These are phyloP conservation scores for Hydractinia echinata DNA, from an alignment of 30 jellyfish, hydroid and myxozoan species.

Conservation along the genomic window DNA sequence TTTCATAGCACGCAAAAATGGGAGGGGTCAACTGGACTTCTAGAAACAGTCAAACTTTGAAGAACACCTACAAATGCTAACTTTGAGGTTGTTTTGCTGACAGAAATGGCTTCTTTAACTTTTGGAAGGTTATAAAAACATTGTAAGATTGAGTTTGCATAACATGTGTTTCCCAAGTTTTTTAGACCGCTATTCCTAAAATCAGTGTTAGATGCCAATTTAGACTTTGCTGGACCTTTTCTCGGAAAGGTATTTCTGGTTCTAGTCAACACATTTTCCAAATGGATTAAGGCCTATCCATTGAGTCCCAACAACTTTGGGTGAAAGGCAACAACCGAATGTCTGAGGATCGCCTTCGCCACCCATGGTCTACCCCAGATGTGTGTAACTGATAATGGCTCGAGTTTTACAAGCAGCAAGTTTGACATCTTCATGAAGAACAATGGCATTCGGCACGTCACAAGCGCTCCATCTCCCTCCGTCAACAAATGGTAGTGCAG, in stretches of 20 bases:
- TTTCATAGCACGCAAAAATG: no score
- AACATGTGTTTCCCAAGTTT: no score
- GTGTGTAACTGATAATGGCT: neutral
- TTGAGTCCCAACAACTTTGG: neutral
- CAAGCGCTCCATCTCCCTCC: conserved; percentile 30
- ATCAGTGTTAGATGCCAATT: no score
- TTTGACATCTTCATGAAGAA: conserved; percentile 6
- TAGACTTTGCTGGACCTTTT: conserved; percentile 36
- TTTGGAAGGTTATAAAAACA: no score
- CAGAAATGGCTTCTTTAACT: no score
- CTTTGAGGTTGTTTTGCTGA: no score
- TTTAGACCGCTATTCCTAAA: no score
- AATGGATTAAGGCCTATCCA: conserved; percentile 38
- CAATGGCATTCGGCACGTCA: conserved; percentile 6
- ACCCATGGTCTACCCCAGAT: conserved; percentile 28
- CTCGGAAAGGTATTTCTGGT: conserved; percentile 29
- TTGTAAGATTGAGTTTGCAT: no score
- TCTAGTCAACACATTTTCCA: conserved; percentile 38
- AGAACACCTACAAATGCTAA: no score
- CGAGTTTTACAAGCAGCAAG: neutral
- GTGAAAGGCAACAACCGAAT: neutral
- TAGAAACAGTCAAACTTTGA: no score
- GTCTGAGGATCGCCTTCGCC: conserved; percentile 5
- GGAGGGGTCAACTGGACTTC: no score
- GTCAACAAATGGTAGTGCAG: conserved; percentile 20